phyloP scores from a whole-genome alignment of 2,797 vertebrate genomes.

The Enteromius argenteus region DNA sequence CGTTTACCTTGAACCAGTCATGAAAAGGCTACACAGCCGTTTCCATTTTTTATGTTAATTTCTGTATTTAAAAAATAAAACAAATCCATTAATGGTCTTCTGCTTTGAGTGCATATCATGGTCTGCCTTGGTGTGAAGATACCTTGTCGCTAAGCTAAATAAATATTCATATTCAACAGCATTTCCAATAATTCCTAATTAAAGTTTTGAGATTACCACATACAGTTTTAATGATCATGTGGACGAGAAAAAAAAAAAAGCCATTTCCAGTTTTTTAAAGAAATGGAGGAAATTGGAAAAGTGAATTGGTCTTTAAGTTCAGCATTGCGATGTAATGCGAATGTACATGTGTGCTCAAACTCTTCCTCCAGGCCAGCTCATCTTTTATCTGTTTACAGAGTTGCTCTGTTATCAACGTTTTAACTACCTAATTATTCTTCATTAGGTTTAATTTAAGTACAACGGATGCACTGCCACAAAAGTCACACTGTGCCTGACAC shows the following conservation, averaged over 20 bases:
- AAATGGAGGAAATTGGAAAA: constrained; percentile 62
- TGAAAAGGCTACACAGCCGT: constrained; percentile 77
- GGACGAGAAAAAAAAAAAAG: neutral
- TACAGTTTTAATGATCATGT: constrained; percentile 67
- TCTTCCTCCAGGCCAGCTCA: constrained; percentile 64
- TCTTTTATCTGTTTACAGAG: constrained; percentile 78
- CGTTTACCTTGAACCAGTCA: constrained; percentile 77
- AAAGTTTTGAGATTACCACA: constrained; percentile 72
- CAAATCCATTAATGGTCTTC: constrained; percentile 71
- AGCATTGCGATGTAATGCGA: constrained; percentile 59
- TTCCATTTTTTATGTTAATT: constrained; percentile 79
- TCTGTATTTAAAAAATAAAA: constrained; percentile 24
- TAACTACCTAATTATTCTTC: constrained; percentile 87
- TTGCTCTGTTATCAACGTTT: constrained; percentile 76
- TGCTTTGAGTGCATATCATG: constrained; percentile 74
- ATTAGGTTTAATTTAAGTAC: constrained; percentile 82
- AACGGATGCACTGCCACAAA: constrained; percentile 73
- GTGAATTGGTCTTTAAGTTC: constrained; percentile 68
- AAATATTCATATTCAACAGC: neutral
- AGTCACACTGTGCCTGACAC: constrained; percentile 70
- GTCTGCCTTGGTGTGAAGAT: constrained; percentile 76
- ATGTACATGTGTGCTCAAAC: constrained; percentile 10
- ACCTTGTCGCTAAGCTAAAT: constrained; percentile 73
- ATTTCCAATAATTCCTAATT: constrained; percentile 71
- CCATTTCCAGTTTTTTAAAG: constrained; percentile 66